Conservation (phyloP, 2,113 vertebrate genomes). For the Brienomyrus longianalis region DNA sequence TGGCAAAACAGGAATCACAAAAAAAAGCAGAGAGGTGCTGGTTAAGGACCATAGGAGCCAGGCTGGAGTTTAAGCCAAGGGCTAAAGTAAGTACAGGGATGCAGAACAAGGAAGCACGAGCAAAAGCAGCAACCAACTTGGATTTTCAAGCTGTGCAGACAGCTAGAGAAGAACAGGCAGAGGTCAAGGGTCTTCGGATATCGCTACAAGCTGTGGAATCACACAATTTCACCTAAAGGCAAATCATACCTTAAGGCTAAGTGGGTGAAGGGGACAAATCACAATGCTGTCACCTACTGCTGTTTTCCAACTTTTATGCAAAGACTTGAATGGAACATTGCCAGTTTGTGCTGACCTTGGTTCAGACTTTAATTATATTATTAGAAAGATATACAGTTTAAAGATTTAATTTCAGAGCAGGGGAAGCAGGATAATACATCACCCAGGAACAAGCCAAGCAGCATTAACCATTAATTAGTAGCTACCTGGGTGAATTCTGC, state of each 20-base stretch:
- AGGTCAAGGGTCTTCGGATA: not conserved
- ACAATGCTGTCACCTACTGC: not conserved
- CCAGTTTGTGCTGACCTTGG: not conserved
- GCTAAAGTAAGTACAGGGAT: constrained; percentile 25
- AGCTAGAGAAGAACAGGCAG: constrained; percentile 16
- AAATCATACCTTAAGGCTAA: not conserved
- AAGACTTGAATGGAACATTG: not conserved
- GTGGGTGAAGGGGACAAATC: not conserved
- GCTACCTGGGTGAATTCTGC: not conserved
- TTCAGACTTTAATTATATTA: not conserved
- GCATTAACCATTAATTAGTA: not conserved
- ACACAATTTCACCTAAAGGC: not conserved
- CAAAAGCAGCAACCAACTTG: constrained; percentile 39
- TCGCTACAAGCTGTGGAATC: not conserved
- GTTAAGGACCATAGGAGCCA: constrained; percentile 1
- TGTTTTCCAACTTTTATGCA: not conserved
- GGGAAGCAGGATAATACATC: not conserved
- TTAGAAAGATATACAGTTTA: not conserved
- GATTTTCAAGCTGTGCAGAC: not conserved
- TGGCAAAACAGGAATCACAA: constrained; percentile 2
- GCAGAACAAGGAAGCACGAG: constrained; percentile 24
- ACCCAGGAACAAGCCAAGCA: not conserved
- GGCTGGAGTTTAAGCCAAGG: constrained; percentile 21
- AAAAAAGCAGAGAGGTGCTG: constrained; percentile 21
- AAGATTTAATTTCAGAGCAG: not conserved